Conservation (phyloP, 2,888 invertebrate genomes). For the Drosophila diplacantha region DNA sequence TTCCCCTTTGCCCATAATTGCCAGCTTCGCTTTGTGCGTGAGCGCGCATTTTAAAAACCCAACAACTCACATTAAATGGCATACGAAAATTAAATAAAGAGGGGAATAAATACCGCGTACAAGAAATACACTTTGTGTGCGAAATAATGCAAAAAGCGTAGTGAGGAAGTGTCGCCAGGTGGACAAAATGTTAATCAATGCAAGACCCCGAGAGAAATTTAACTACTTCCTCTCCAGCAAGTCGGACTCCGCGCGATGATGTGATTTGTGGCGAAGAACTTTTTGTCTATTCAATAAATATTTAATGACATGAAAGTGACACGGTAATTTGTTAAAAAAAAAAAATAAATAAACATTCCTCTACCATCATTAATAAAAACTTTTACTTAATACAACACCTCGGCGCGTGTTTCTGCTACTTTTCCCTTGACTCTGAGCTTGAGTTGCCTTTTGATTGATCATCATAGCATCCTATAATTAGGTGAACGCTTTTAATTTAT, state of each 20-base stretch:
- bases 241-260: not conserved
- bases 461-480: conserved; percentile 51
- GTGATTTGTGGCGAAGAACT: conserved; percentile 24
- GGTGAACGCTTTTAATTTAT: conserved; percentile 54
- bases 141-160: conserved; percentile 60
- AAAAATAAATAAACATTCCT: not conserved
- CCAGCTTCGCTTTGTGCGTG: conserved; percentile 53
- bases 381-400: conserved; percentile 28
- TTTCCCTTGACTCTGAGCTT: conserved; percentile 14
- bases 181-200: conserved; percentile 37
- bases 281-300: conserved; percentile 16
- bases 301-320: conserved; percentile 33
- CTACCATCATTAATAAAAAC: conserved; percentile 29
- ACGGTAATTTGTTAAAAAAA: conserved; percentile 15
- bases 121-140: conserved; percentile 8
- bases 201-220: conserved; percentile 21
- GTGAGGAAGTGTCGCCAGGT: conserved; percentile 55
- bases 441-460: conserved; percentile 47
- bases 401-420: conserved; percentile 7
- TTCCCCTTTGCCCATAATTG: conserved; percentile 50
- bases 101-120: conserved; percentile 17
- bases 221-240: conserved; percentile 24
- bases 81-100: conserved; percentile 28
- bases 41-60: conserved; percentile 46
- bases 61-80: conserved; percentile 34